These are phyloP conservation scores for Penaeus vannamei DNA, from an alignment of 1,140 invertebrate species.

Conservation along the genomic window DNA sequence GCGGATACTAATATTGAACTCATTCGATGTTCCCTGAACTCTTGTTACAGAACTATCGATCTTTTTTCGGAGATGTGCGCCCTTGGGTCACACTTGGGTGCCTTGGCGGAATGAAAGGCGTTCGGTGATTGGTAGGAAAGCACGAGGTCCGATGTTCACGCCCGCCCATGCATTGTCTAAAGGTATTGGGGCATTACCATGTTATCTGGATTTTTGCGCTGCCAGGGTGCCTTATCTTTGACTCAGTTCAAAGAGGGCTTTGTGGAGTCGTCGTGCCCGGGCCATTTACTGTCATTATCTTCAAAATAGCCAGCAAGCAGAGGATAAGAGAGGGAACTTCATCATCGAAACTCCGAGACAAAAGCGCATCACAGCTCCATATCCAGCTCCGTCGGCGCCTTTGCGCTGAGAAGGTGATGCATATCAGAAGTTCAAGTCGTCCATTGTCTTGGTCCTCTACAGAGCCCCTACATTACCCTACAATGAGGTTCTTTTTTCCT, in stretches of 20 bases:
- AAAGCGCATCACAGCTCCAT: constrained; percentile 43
- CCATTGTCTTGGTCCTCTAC: background rate
- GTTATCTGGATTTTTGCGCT: constrained; percentile 54
- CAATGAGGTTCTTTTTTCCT: background rate
- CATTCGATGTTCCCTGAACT: constrained; percentile 12
- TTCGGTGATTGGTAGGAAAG: constrained; percentile 35
- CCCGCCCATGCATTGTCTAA: constrained; percentile 51
- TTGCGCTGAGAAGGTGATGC: constrained; percentile 16
- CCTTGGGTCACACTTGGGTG: background rate
- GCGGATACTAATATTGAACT: constrained; percentile 22
- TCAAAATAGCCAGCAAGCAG: constrained; percentile 41
- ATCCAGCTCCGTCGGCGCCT: background rate
- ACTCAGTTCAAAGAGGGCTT: constrained; percentile 34
- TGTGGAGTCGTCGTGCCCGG: constrained; percentile 49
- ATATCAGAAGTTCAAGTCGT: constrained; percentile 44
- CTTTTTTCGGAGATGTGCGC: background rate
- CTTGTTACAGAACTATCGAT: constrained; percentile 5
- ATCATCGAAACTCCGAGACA: constrained; percentile 56
- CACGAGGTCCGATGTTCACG: constrained; percentile 47
- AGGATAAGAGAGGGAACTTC: constrained; percentile 51
- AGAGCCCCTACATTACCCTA: constrained; percentile 28
- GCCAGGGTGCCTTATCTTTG: constrained; percentile 28
- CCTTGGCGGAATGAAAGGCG: constrained; percentile 30
- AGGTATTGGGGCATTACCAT: constrained; percentile 56
- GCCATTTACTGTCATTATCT: constrained; percentile 51